Evolutionary conservation across 2,888 invertebrate species (phyloP).

Genomic region (Beris morrisii): DNA sequence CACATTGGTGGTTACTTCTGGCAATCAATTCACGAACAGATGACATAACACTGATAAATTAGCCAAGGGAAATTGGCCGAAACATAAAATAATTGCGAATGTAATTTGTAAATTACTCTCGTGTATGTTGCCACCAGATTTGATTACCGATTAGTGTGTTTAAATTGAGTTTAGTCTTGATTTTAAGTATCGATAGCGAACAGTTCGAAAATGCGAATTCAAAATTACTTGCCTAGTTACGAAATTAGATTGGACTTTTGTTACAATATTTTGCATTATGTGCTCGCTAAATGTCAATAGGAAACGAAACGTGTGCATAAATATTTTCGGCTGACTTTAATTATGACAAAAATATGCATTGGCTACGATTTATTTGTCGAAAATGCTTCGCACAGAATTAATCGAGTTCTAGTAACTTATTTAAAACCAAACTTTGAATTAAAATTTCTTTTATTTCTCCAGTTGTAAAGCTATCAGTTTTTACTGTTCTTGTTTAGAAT

Average conservation of each 20-base stretch:
- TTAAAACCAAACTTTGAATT: no score
- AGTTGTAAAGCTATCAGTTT: no score
- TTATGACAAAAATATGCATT: no score
- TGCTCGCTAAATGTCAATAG: no score
- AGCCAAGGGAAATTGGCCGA: slow-evolving; percentile 57
- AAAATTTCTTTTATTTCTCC: no score
- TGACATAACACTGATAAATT: slow-evolving; percentile 58
- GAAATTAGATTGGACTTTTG: slow-evolving; percentile 1
- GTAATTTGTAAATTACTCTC: slow-evolving; percentile 53
- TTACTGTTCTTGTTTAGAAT: no score
- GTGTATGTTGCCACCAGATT: slow-evolving; percentile 28
- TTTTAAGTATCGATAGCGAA: not conserved
- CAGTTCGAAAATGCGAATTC: not conserved
- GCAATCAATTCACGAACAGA: slow-evolving; percentile 54
- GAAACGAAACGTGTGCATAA: no score
- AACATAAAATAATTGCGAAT: slow-evolving; percentile 59
- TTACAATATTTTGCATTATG: no score
- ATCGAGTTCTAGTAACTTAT: no score
- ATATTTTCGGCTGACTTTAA: no score
- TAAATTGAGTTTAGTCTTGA: slow-evolving; percentile 1
- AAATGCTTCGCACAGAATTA: no score
- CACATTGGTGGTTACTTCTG: slow-evolving; percentile 43
- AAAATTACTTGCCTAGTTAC: not conserved
- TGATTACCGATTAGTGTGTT: slow-evolving; percentile 27
- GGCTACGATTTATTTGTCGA: no score